phyloP scores from a whole-genome alignment of 2,113 vertebrate species.

The Sterna hirundo region DNA sequence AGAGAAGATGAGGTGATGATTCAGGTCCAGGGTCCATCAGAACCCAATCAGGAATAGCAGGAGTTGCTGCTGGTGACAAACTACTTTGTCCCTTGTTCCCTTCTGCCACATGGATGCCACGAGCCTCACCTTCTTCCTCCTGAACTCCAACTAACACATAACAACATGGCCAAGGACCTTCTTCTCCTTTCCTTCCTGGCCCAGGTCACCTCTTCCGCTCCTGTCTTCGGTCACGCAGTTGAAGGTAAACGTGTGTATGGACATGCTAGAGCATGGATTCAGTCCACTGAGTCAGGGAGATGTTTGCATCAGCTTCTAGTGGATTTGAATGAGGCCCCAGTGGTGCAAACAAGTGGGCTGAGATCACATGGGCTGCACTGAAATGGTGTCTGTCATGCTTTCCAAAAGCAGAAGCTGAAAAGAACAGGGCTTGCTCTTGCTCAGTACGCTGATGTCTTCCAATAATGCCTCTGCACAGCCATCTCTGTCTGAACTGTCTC shows the following conservation, averaged over 20 bases:
- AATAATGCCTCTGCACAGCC: not conserved
- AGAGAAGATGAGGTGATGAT: not conserved
- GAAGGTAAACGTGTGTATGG: not conserved
- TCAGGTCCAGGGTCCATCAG: not conserved
- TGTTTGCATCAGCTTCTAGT: not conserved
- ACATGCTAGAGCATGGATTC: not conserved
- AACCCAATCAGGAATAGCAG: not conserved
- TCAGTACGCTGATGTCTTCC: not conserved
- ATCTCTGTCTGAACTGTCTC: not conserved
- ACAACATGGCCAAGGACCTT: not conserved
- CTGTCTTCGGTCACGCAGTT: not conserved
- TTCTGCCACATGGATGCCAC: not conserved
- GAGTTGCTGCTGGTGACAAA: not conserved
- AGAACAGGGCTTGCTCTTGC: not conserved
- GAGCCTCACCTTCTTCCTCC: not conserved
- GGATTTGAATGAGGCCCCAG: not conserved
- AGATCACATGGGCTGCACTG: not conserved
- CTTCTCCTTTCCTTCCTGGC: not conserved
- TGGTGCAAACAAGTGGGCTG: not conserved
- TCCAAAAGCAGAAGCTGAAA: not conserved
- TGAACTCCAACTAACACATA: not conserved
- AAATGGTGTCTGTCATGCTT: not conserved
- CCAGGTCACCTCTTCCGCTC: not conserved
- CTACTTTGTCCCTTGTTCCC: not conserved
- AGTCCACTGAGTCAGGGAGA: accelerated